These are phyloP conservation scores for Poecilia picta DNA, from an alignment of 2,797 vertebrate genomes.

Conservation along the genomic window DNA sequence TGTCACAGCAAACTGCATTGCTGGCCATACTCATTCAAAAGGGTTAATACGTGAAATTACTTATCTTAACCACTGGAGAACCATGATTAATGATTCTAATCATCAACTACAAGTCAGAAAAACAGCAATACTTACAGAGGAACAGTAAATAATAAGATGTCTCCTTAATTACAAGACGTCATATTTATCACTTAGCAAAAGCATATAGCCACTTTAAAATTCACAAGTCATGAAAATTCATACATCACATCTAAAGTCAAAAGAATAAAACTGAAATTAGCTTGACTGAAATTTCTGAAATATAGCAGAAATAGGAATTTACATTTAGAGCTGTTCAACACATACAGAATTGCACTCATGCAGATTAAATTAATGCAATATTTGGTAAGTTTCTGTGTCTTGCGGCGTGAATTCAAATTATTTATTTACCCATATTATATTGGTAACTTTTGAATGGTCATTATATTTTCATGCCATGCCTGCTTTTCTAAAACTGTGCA, in stretches of 20 bases:
- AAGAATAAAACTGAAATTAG: not conserved
- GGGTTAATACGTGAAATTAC: conserved; percentile 4
- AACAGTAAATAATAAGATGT: not conserved
- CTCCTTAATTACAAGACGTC: not conserved
- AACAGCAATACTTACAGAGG: not conserved
- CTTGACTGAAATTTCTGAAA: not conserved
- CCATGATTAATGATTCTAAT: not conserved
- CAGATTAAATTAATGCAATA: not conserved
- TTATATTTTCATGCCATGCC: not conserved
- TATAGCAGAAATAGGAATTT: not conserved
- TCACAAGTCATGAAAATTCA: not conserved
- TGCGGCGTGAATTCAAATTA: not conserved
- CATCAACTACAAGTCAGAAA: not conserved
- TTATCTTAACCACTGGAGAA: not conserved
- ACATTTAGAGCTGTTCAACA: not conserved
- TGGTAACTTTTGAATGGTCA: not conserved
- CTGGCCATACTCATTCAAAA: conserved; percentile 1
- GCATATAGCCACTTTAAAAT: not conserved
- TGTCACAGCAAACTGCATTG: not conserved
- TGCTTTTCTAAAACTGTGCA: not conserved
- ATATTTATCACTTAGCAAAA: not conserved
- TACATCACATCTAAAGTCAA: not conserved
- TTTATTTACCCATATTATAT: not conserved
- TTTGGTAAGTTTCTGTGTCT: not conserved
- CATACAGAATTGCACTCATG: not conserved